Evolutionary conservation across 1,140 invertebrate species (phyloP).

Genomic region (Aphidius ervi): DNA sequence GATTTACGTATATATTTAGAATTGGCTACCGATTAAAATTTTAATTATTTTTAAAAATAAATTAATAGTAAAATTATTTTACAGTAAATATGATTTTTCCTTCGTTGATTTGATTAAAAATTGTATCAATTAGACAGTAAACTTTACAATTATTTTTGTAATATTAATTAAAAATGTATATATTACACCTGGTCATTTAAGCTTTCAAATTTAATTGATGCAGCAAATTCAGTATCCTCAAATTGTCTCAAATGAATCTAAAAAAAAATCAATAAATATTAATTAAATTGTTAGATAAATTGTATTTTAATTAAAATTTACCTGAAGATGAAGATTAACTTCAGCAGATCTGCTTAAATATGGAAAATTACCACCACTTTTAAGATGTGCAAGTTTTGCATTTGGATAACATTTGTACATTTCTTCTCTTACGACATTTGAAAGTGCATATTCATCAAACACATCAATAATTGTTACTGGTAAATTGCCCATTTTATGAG

Average conservation of each 20-base stretch:
- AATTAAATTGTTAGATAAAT: constrained; percentile 13
- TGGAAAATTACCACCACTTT: constrained; percentile 87
- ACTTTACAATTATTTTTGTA: background rate
- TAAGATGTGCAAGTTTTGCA: constrained; percentile 83
- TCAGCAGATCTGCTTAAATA: constrained; percentile 85
- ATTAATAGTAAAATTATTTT: too few species aligned
- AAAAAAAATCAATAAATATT: constrained; percentile 30
- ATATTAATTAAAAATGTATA: background rate
- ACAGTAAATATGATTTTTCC: too few species aligned
- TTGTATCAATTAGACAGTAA: too few species aligned
- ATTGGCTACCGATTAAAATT: too few species aligned
- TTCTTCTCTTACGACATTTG: constrained; percentile 71
- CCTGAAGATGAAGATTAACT: constrained; percentile 87
- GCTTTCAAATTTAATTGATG: constrained; percentile 35
- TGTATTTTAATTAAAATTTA: constrained; percentile 46
- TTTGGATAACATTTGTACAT: constrained; percentile 85
- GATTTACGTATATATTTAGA: too few species aligned
- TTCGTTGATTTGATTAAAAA: too few species aligned
- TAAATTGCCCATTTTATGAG: constrained; percentile 66
- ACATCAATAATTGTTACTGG: constrained; percentile 84
- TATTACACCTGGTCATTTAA: too few species aligned
- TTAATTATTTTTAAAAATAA: too few species aligned
- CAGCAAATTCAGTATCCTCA: constrained; percentile 52
- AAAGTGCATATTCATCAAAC: constrained; percentile 85
- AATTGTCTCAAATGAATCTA: constrained; percentile 60